phyloP scores from a whole-genome alignment of 2,113 vertebrate species.

The Ramphastos sulfuratus region DNA sequence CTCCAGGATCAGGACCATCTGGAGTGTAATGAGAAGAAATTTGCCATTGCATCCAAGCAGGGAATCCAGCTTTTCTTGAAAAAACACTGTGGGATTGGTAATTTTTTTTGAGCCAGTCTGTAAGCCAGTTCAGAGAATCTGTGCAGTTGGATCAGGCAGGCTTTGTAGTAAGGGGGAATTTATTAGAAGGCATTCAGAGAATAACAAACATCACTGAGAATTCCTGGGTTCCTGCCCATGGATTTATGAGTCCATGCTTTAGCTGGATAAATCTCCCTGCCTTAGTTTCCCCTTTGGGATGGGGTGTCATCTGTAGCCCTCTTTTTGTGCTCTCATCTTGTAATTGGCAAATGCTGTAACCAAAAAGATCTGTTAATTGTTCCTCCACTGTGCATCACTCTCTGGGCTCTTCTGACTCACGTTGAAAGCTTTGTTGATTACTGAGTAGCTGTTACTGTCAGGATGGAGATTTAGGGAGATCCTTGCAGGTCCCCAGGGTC shows the following conservation, averaged over 20 bases:
- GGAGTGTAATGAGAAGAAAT: neutral
- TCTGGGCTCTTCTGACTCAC: neutral
- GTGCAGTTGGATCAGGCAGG: conserved; percentile 35
- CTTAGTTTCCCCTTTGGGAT: conserved; percentile 10
- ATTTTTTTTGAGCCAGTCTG: neutral
- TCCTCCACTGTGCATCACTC: accelerated
- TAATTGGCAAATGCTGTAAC: neutral
- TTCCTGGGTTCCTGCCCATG: conserved; percentile 9
- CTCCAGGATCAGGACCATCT: conserved; percentile 9
- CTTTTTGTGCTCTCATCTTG: neutral
- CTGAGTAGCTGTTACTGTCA: neutral
- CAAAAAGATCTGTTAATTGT: neutral
- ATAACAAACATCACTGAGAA: conserved; percentile 54
- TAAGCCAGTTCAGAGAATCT: conserved; percentile 35
- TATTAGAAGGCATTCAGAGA: conserved; percentile 54
- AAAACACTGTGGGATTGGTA: neutral
- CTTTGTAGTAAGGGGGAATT: conserved; percentile 55
- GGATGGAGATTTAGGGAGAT: neutral
- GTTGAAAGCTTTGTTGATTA: neutral
- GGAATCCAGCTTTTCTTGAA: neutral
- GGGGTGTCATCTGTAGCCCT: neutral
- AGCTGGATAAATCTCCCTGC: neutral
- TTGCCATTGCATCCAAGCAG: neutral
- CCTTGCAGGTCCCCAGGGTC: neutral
- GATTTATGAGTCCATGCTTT: conserved; percentile 24